phyloP scores from a whole-genome alignment of 2,113 vertebrate species.

The Rhea pennata region DNA sequence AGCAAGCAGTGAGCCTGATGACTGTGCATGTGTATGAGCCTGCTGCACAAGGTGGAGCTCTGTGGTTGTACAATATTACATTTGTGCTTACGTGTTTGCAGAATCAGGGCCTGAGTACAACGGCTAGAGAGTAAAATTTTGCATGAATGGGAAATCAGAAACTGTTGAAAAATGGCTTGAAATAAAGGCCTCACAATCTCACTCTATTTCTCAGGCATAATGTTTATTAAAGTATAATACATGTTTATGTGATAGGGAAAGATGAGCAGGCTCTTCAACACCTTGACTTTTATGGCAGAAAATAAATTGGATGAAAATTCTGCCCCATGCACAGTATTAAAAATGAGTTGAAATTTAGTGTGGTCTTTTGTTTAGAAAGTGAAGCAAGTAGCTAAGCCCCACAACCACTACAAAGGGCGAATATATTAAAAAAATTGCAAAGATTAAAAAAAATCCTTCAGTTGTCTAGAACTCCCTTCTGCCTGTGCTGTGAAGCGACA shows the following conservation, averaged over 20 bases:
- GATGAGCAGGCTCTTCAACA: neutral
- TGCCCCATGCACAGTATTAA: neutral
- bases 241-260: neutral
- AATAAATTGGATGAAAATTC: neutral
- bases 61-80: neutral
- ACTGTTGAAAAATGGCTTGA: neutral
- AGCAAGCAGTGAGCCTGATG: neutral
- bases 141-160: neutral
- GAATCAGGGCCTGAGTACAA: neutral
- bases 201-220: neutral
- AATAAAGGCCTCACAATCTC: neutral
- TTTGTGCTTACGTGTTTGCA: neutral
- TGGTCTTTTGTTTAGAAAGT: neutral
- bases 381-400: neutral
- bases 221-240: neutral
- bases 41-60: neutral
- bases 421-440: neutral
- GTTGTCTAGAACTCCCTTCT: neutral
- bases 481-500: neutral
- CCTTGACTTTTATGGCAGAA: neutral
- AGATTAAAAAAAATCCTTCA: rapidly evolving
- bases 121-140: neutral
- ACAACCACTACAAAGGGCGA: neutral
- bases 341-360: neutral
- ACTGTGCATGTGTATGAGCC: neutral